Percentiles rank a stretch among this genome's conserved stretches.
Evolutionary conservation across 2,797 vertebrate genomes (phyloP).

Genomic region (Scolopax rusticola): DNA sequence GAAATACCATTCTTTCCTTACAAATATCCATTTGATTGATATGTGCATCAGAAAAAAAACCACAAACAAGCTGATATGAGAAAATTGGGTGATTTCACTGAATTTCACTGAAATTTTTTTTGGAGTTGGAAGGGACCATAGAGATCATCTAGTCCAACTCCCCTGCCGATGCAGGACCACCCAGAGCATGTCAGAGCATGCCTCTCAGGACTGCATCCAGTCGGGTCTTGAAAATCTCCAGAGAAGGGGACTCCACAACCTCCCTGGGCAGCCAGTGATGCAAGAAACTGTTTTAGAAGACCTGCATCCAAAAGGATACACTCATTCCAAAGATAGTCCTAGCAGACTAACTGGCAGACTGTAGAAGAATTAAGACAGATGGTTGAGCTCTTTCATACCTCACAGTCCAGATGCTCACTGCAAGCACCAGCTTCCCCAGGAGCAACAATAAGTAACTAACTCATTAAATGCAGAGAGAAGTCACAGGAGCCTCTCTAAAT

Average conservation of each 20-base stretch:
- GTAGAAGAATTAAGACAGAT: conserved; percentile 24
- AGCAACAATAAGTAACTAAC: conserved; percentile 26
- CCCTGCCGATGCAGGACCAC: too few relatives aligned
- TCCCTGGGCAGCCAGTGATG: not conserved
- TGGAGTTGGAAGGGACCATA: too few relatives aligned
- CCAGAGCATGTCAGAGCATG: too few relatives aligned
- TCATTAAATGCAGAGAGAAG: not conserved
- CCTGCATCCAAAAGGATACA: not conserved
- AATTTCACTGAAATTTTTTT: too few relatives aligned
- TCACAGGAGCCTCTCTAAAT: conserved; percentile 2
- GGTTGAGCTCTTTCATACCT: conserved; percentile 19
- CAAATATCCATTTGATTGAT: not conserved
- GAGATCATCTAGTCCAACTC: too few relatives aligned
- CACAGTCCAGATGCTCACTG: conserved; percentile 18
- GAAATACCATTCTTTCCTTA: not conserved
- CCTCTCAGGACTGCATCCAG: too few relatives aligned
- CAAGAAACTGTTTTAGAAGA: not conserved
- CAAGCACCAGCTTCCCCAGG: not conserved
- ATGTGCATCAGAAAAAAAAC: not conserved
- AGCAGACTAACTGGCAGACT: conserved; percentile 13
- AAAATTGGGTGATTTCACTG: not conserved
- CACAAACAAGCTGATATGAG: not conserved
- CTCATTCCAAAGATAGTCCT: not conserved
- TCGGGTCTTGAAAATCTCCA: too few relatives aligned
- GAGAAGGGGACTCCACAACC: too few relatives aligned